Evolutionary conservation across 2,113 vertebrate genomes (phyloP).

Genomic region (Donacobius atricapilla): DNA sequence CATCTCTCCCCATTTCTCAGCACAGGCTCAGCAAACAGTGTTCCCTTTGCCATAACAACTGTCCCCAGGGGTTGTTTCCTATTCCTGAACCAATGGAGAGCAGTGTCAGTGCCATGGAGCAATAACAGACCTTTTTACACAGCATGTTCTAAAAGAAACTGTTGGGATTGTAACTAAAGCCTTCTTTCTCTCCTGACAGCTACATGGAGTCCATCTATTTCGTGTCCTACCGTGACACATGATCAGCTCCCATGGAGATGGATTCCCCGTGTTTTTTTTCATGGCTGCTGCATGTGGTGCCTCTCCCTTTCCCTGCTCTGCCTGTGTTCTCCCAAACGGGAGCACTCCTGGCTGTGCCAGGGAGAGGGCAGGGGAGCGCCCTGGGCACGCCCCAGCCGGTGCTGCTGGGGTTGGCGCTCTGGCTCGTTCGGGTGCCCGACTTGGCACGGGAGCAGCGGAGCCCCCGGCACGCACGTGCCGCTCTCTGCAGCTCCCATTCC

Average conservation of each 20-base stretch:
- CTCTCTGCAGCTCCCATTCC: not conserved
- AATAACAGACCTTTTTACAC: no score
- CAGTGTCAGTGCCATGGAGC: no score
- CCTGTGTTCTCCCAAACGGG: not conserved
- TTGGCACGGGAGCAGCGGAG: not conserved
- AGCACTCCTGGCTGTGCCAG: not conserved
- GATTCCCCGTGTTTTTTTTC: fast-evolving
- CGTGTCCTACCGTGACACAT: no score
- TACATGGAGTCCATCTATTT: no score
- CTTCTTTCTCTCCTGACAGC: no score
- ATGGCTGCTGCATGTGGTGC: fast-evolving
- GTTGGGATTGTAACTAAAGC: no score
- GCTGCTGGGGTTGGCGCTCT: not conserved
- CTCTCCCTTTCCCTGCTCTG: not conserved
- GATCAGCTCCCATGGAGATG: fast-evolving
- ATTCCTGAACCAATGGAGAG: no score
- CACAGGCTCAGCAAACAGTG: no score
- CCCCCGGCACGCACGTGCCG: not conserved
- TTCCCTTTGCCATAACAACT: no score
- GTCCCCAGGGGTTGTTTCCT: no score
- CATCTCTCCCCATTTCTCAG: no score
- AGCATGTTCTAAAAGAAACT: no score
- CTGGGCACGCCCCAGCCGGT: not conserved
- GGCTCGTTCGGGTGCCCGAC: not conserved
- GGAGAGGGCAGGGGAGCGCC: not conserved